phyloP scores from a whole-genome alignment of 2,888 invertebrate species.

The Pammene aurita region DNA sequence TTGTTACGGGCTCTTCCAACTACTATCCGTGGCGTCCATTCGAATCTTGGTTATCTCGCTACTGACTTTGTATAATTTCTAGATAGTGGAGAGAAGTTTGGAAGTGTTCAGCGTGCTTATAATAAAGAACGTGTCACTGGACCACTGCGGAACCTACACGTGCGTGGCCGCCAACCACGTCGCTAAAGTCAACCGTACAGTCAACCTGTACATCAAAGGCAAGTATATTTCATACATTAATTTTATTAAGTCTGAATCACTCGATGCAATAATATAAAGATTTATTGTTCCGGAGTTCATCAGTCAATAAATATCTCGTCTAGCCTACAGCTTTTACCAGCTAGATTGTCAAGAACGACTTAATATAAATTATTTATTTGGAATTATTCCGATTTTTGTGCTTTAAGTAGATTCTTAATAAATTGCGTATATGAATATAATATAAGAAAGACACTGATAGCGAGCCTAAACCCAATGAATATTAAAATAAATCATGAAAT shows the following conservation, averaged over 20 bases:
- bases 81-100: constrained; percentile 86
- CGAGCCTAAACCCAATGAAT: not conserved
- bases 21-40: not conserved
- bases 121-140: constrained; percentile 88
- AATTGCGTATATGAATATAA: no score
- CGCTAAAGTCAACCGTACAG: constrained; percentile 87
- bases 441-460: not conserved
- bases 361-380: no score
- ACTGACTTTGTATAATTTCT: constrained; percentile 47
- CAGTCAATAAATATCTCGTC: no score
- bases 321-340: no score
- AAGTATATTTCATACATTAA: constrained; percentile 47
- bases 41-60: not conserved
- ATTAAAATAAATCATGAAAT: not conserved
- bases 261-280: no score
- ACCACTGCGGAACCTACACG: constrained; percentile 88
- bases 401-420: no score
- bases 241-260: not conserved
- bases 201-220: constrained; percentile 89
- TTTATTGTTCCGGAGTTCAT: no score
- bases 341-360: no score
- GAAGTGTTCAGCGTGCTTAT: constrained; percentile 88
- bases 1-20: no score
- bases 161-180: constrained; percentile 89
- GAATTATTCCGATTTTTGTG: no score